Conservation (phyloP, 1,140 invertebrate species). For the Dendroctonus ponderosae region DNA sequence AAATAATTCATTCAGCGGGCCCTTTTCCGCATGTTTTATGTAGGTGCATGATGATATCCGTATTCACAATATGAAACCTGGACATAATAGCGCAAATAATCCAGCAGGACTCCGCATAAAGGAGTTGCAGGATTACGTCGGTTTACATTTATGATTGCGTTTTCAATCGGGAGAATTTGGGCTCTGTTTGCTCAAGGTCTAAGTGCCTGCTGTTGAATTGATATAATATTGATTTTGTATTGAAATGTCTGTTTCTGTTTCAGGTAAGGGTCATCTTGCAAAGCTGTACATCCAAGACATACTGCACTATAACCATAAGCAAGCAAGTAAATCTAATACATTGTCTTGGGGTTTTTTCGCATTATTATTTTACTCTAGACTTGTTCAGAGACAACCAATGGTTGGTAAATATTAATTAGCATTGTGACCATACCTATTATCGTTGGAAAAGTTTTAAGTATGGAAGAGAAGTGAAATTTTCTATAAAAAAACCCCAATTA, state of each 20-base stretch:
- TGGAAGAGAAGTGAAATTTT: no score
- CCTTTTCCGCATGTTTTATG: no score
- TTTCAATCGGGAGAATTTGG: neutral
- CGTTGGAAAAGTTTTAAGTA: no score
- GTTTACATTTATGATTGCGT: conserved; percentile 2
- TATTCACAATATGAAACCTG: neutral
- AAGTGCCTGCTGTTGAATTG: neutral
- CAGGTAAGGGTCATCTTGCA: neutral
- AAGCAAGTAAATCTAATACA: neutral
- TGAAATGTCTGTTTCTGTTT: neutral
- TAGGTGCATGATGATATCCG: neutral
- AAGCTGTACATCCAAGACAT: neutral
- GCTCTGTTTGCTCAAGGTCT: neutral
- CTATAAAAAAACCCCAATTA: no score
- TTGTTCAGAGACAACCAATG: neutral
- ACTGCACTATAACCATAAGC: neutral
- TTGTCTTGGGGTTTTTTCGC: neutral
- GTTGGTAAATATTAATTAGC: no score
- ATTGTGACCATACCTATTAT: no score
- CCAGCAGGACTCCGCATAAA: conserved; percentile 1
- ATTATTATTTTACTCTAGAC: neutral
- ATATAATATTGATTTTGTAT: neutral
- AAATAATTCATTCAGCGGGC: no score
- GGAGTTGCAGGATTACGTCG: neutral
- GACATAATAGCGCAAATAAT: neutral